These are phyloP conservation scores for Orthonyx spaldingii DNA, from an alignment of 2,113 vertebrate genomes.

Conservation along the genomic window DNA sequence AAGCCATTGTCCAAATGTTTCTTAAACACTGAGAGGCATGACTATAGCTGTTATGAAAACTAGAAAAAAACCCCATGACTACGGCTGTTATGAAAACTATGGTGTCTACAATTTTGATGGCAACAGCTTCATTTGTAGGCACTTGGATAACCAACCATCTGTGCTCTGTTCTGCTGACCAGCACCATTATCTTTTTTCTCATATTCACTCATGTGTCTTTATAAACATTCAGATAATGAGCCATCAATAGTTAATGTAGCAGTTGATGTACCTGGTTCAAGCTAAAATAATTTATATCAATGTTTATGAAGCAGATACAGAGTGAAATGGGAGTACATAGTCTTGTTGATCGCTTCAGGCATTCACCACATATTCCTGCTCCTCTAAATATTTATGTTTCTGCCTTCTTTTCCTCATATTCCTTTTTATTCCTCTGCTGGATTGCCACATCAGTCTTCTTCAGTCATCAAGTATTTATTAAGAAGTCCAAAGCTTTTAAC, in stretches of 20 bases:
- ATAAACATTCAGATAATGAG: not conserved
- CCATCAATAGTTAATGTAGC: slow-evolving; percentile 39
- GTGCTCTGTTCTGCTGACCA: not conserved
- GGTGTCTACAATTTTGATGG: not conserved
- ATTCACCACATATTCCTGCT: not conserved
- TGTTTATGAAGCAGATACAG: slow-evolving; percentile 3
- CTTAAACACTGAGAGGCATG: not conserved
- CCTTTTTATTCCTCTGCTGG: not conserved
- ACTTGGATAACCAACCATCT: not conserved
- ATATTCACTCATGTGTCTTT: not conserved
- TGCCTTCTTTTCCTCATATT: not conserved
- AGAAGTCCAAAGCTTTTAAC: not conserved
- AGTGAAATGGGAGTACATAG: not conserved
- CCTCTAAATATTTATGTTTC: not conserved
- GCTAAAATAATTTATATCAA: slow-evolving; percentile 5
- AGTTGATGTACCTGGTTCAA: not conserved
- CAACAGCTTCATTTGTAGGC: not conserved
- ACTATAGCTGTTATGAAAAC: not conserved
- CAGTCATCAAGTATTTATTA: not conserved
- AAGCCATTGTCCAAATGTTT: not conserved
- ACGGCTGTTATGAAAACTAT: not conserved
- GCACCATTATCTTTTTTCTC: not conserved
- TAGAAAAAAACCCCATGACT: accelerated
- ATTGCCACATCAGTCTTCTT: not conserved
- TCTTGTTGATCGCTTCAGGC: not conserved